A percentile compares a stretch with the other conserved stretches of the same genome.
These are phyloP conservation scores for Parnassius glacialis DNA, from an alignment of 2,888 invertebrate genomes.

Conservation along the genomic window DNA sequence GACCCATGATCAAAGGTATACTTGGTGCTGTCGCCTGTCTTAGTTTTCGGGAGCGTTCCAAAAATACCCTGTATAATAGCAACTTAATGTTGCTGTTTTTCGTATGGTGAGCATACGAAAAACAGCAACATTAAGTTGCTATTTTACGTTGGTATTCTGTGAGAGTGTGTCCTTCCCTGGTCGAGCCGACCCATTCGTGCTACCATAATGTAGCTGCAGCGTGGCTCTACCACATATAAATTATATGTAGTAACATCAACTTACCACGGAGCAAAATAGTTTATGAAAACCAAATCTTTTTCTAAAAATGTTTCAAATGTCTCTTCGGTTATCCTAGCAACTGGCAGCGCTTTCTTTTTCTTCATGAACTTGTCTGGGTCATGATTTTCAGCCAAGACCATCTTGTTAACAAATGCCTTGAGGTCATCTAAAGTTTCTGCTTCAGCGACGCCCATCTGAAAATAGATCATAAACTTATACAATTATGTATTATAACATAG, in stretches of 20 bases:
- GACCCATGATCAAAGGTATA: too few relatives aligned
- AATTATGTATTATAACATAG: background rate
- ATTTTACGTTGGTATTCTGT: too few relatives aligned
- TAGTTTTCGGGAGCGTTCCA: too few relatives aligned
- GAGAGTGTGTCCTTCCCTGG: too few relatives aligned
- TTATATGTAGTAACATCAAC: slow-evolving; percentile 4
- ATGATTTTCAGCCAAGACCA: slow-evolving; percentile 77
- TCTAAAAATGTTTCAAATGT: slow-evolving; percentile 87
- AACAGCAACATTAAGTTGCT: too few relatives aligned
- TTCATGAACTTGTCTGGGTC: slow-evolving; percentile 72
- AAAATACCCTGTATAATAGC: too few relatives aligned
- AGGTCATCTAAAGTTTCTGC: slow-evolving; percentile 85
- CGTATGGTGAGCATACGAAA: too few relatives aligned
- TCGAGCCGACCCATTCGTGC: too few relatives aligned
- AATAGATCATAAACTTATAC: slow-evolving; percentile 14
- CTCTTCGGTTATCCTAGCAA: slow-evolving; percentile 84
- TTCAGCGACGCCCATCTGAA: slow-evolving; percentile 87
- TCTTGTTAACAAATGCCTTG: slow-evolving; percentile 85
- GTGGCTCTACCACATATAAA: too few relatives aligned
- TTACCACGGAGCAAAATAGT: slow-evolving; percentile 94
- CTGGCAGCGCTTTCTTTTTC: slow-evolving; percentile 73
- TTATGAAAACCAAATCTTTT: slow-evolving; percentile 88
- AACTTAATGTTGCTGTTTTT: too few relatives aligned
- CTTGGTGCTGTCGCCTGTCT: too few relatives aligned
- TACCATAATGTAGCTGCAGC: too few relatives aligned